These are phyloP conservation scores for Kobus ellipsiprymnus DNA, from an alignment of 2,113 vertebrate genomes.

Conservation along the genomic window DNA sequence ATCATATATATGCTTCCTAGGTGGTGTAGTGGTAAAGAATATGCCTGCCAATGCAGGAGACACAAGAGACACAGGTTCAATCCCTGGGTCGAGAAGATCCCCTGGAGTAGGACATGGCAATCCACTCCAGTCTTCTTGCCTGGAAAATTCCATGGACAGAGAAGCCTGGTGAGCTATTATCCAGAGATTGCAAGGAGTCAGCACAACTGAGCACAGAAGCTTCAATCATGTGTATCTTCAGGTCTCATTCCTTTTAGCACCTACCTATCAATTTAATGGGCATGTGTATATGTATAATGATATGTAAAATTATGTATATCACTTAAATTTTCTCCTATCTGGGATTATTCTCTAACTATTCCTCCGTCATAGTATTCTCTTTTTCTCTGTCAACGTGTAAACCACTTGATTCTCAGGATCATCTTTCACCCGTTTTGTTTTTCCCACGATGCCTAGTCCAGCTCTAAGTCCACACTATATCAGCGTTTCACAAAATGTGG, in stretches of 20 bases:
- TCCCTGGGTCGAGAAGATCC: neutral
- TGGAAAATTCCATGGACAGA: neutral
- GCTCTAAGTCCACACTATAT: neutral
- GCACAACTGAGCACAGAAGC: neutral
- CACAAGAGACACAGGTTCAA: neutral
- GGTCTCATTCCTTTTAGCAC: neutral
- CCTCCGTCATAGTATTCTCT: neutral
- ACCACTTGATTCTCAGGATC: neutral
- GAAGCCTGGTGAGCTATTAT: neutral
- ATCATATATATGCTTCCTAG: neutral
- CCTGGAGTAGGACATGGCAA: neutral
- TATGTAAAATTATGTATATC: neutral
- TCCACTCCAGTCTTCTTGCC: neutral
- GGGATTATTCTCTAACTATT: neutral
- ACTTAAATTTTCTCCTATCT: neutral
- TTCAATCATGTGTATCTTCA: neutral
- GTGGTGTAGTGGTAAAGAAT: neutral
- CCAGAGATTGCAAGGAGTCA: neutral
- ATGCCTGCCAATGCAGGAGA: neutral
- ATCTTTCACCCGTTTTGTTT: neutral
- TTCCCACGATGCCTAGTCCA: neutral
- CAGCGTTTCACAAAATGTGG: neutral
- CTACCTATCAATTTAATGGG: neutral
- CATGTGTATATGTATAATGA: neutral
- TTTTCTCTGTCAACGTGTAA: neutral